phyloP scores from a whole-genome alignment of 2,797 vertebrate species.

The Mormyrops boulengeri region DNA sequence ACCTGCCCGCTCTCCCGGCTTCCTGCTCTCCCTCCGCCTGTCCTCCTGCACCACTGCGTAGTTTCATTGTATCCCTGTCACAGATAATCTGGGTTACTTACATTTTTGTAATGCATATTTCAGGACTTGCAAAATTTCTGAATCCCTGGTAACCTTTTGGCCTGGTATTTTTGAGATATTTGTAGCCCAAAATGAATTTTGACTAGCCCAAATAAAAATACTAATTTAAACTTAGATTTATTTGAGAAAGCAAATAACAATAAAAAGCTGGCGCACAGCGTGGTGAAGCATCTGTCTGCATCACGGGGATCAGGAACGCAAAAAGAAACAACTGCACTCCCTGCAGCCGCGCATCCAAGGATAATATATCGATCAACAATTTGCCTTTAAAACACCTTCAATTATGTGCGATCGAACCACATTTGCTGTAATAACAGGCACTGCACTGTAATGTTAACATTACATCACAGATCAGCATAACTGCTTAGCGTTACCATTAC shows the following conservation, averaged over 20 bases:
- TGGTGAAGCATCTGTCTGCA: too few relatives aligned
- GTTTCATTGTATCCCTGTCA: background rate
- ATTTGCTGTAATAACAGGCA: background rate
- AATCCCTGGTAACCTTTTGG: background rate
- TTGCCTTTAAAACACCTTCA: background rate
- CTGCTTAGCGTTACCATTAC: background rate
- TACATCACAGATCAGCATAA: background rate
- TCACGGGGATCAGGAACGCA: too few relatives aligned
- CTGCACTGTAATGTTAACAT: too few relatives aligned
- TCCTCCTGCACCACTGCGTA: background rate
- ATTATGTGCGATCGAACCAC: background rate
- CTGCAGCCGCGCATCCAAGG: background rate
- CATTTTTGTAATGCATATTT: background rate
- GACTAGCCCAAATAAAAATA: background rate
- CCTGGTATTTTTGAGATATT: background rate
- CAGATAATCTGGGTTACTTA: background rate
- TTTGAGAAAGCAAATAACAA: background rate
- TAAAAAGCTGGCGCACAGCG: background rate
- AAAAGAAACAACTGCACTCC: background rate
- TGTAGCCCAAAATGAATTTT: background rate
- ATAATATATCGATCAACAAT: background rate
- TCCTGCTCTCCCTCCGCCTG: background rate
- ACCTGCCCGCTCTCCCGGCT: background rate
- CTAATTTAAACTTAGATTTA: background rate
- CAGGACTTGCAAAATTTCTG: background rate